Evolutionary conservation across 92 coral and sea anemone species (phyloP).

Genomic region (Anthopleura xanthogrammica): DNA sequence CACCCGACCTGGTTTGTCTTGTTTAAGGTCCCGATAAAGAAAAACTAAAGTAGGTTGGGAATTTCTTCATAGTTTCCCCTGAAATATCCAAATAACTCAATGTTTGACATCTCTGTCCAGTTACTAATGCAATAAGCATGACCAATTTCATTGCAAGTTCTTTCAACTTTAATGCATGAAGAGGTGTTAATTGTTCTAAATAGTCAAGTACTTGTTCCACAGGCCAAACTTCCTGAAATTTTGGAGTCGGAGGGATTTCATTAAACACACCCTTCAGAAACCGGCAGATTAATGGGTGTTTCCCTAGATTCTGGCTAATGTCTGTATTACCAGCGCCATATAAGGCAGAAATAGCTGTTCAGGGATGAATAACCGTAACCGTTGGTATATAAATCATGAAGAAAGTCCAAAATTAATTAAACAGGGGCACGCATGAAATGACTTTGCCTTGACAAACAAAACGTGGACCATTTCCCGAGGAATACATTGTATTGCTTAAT

Average conservation of each 20-base stretch:
- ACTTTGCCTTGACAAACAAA: constrained; percentile 46
- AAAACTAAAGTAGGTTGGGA: constrained; percentile 28
- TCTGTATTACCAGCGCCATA: not conserved
- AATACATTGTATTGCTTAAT: constrained; percentile 57
- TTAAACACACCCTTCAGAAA: constrained; percentile 49
- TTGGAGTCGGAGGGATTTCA: constrained; percentile 43
- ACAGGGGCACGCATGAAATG: constrained; percentile 63
- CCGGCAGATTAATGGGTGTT: constrained; percentile 40
- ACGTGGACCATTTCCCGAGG: constrained; percentile 49
- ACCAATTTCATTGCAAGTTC: constrained; percentile 50
- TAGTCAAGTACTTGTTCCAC: constrained; percentile 46
- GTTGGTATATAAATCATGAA: constrained; percentile 34
- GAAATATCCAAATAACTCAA: constrained; percentile 35
- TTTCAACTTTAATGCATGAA: constrained; percentile 30
- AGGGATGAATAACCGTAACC: constrained; percentile 51
- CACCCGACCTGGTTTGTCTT: constrained; percentile 37
- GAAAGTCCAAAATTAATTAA: constrained; percentile 24
- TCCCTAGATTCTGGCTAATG: constrained; percentile 36
- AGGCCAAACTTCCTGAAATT: constrained; percentile 46
- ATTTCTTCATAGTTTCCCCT: constrained; percentile 29
- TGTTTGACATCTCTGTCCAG: constrained; percentile 57
- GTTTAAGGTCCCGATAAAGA: constrained; percentile 50
- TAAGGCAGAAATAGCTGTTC: constrained; percentile 36
- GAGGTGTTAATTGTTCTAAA: constrained; percentile 33
- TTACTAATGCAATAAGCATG: constrained; percentile 46